Base-by-base conservation (phyloP, 2,797 vertebrate genomes). In the Enteromius viviparus region DNA sequence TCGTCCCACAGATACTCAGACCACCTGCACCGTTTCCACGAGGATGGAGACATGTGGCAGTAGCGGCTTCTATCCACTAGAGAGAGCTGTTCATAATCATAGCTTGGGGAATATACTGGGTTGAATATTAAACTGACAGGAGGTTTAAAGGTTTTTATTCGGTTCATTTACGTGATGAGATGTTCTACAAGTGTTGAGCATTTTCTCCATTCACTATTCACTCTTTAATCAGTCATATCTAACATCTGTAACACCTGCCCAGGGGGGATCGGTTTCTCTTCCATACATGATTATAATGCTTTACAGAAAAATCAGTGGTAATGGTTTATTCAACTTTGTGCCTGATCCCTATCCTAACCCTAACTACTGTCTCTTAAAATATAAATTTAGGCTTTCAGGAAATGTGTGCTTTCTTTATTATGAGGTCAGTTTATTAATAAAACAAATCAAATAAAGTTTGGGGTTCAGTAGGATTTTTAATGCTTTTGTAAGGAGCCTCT, bases 1-100 rank as follows among this genome's bases (percentile, higher is more conserved):
- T 23, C n/a, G 55, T 51, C 9, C 82, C 10, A 0, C 93, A 99
- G 98, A 93, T 99, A 96, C 0, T 91, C 97, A 0, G 98, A 99
- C 89, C 98, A 99, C 87, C 89, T 99, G 80, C 98, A 99, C 91
- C 96, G 92, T 80, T 99, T 99, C 94, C 98, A 99, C 0, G 95
- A 96, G 95, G 94, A 95, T 0, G 95, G 32, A 89, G 92, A 95
- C 84, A 88, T 92, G 89, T 95, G 92, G 92, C 93, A 93, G 88
- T 93, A 89, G 94, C 15, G 29, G 42, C 34, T 14, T n/a, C 42
- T 8, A 0, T 32, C 26, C 55, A 32, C 40, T 7, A 53, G 71
- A 53, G 17, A 34, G n/a, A 37, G 12, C 34, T 8, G 7, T 40
- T 23, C 29, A 23, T 55, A 47, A 47, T 49, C 23, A 72, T 10